These are phyloP conservation scores for Perizoma flavofasciatum DNA, from an alignment of 2,888 invertebrate genomes.

Conservation along the genomic window DNA sequence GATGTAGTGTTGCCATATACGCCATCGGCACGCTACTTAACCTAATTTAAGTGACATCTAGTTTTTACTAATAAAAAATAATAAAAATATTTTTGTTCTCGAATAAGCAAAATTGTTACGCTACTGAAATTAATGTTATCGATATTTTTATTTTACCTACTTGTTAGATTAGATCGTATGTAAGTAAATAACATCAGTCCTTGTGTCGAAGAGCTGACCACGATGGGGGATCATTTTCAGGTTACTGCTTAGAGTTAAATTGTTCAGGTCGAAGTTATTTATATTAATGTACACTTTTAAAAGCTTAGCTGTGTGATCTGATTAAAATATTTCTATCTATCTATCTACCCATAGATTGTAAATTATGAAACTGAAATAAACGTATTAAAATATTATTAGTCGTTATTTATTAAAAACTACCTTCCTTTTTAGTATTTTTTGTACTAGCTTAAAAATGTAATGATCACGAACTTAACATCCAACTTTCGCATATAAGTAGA, in stretches of 20 bases:
- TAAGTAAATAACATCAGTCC: slow-evolving; percentile 70
- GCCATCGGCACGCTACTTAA: slow-evolving; percentile 69
- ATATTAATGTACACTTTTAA: slow-evolving; percentile 76
- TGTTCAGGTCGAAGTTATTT: slow-evolving; percentile 79
- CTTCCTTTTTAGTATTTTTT: background rate
- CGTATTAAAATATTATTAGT: slow-evolving; percentile 72
- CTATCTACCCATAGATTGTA: slow-evolving; percentile 80
- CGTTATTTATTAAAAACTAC: slow-evolving; percentile 59
- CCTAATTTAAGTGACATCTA: slow-evolving; percentile 71
- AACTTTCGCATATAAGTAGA: too few species aligned
- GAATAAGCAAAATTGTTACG: slow-evolving; percentile 72
- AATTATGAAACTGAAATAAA: slow-evolving; percentile 81
- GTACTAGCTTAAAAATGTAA: too few species aligned
- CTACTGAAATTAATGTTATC: slow-evolving; percentile 75
- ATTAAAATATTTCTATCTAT: slow-evolving; percentile 67
- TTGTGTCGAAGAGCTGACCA: slow-evolving; percentile 59
- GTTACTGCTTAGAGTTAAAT: slow-evolving; percentile 78
- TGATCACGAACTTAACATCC: too few species aligned
- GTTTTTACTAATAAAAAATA: slow-evolving; percentile 76
- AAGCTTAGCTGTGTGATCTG: slow-evolving; percentile 83
- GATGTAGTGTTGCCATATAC: slow-evolving; percentile 63
- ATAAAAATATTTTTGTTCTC: slow-evolving; percentile 78
- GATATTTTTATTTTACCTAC: slow-evolving; percentile 71
- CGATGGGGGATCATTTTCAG: slow-evolving; percentile 75
- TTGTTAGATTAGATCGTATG: slow-evolving; percentile 63